Evolutionary conservation across 2,797 vertebrate species (phyloP).

Genomic region (Atherinosoma microstoma): DNA sequence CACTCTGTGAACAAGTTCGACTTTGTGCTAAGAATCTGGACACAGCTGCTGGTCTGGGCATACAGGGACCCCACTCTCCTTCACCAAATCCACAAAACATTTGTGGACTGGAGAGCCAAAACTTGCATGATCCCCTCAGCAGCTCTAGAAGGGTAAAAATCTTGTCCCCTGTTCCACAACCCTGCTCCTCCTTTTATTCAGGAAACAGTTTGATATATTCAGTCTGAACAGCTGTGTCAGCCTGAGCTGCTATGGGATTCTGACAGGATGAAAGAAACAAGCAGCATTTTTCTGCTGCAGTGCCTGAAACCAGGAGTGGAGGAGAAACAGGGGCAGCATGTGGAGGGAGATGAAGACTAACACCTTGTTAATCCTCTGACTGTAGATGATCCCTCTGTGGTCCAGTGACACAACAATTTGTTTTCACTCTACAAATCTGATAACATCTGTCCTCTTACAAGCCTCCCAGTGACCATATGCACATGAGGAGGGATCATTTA

Average conservation of each 20-base stretch:
- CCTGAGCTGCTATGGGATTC: conserved; percentile 24
- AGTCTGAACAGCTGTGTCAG: neutral
- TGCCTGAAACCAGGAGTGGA: conserved; percentile 6
- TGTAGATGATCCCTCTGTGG: conserved; percentile 12
- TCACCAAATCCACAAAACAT: too few species aligned
- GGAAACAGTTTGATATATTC: too few species aligned
- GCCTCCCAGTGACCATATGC: too few species aligned
- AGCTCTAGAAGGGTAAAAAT: too few species aligned
- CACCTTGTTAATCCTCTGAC: conserved; percentile 23
- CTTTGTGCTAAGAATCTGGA: too few species aligned
- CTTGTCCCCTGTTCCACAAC: too few species aligned
- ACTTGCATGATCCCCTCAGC: too few species aligned
- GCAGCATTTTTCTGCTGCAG: conserved; percentile 47
- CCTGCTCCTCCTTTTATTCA: too few species aligned
- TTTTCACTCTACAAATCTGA: conserved; percentile 9
- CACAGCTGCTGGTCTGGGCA: too few species aligned
- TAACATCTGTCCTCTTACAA: neutral
- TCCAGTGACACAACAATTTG: neutral
- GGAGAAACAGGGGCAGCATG: neutral
- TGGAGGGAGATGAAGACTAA: neutral
- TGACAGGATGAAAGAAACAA: conserved; percentile 1
- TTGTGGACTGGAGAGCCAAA: too few species aligned
- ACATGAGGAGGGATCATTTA: neutral
- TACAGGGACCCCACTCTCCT: too few species aligned
- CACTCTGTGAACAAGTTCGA: too few species aligned